Evolutionary conservation across 1,140 invertebrate species (phyloP), one percentile per base, ranked within the genome.

Genomic region (Penaeus indicus): DNA sequence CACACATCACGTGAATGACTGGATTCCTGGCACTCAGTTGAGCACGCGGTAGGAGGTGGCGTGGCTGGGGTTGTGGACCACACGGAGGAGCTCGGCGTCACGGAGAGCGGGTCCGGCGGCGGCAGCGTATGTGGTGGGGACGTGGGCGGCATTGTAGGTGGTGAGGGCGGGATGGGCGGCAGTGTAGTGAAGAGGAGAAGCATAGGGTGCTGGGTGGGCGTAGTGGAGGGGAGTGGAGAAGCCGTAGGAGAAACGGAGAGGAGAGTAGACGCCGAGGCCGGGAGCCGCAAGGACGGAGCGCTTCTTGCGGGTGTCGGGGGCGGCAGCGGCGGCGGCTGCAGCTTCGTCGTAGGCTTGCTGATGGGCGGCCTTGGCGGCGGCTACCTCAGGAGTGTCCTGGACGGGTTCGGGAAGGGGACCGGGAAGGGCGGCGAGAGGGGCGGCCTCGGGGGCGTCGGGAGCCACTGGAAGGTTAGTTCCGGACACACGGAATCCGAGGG

Each of bases 371-470:
- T 84, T 88, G 67, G 86, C 86, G 69, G 86, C 86, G 19, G 72
- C 86, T 22, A 88, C 86, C 32, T 88, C 86, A 25, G 86, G 69
- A 60, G 86, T 88, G 81, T 88, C 86, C 25, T 77, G 67, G 5
- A 88, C 86, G 3, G 86, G 86, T 27, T 77, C 60, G 22, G 84
- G 84, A 18, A 79, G n/a, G 27, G 86, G 83, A 27, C 67, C 86
- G 42, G 61, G 69, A 21, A 42, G 13, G 21, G 80, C 86, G 54
- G 86, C 25, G 22, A 78, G n/a, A 10, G 86, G 86, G 5, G 86
- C 80, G 16, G 86, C 86, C 54, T 16, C 54, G 16, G 54, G 16
- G 10, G 54, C 16, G 11, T 54, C 54, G 10, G 54, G 54, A 54
- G 54, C 16, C 54, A 54, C 54, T 11, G 54, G 54, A 5, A 54